phyloP scores from a whole-genome alignment of 2,888 invertebrate genomes.

The Athalia cordata region DNA sequence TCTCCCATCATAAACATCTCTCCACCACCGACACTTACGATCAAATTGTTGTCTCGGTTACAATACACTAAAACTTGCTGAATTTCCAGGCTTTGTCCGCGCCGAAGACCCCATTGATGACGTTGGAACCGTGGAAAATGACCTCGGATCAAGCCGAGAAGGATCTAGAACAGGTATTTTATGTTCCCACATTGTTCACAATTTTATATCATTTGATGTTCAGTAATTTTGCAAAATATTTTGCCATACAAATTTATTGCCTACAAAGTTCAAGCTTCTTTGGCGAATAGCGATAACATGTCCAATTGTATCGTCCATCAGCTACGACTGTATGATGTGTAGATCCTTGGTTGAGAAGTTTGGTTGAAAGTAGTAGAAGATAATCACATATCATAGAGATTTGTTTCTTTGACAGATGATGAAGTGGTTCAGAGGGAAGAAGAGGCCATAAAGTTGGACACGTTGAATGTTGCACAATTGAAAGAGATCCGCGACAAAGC shows the following conservation, averaged over 20 bases:
- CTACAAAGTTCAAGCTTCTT: too few species aligned
- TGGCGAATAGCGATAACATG: too few species aligned
- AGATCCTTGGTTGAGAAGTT: too few species aligned
- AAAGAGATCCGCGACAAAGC: conserved; percentile 93
- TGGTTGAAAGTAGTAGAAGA: too few species aligned
- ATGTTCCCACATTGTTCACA: conserved; percentile 67
- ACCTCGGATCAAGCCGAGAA: conserved; percentile 90
- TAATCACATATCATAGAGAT: background rate
- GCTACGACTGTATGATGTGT: too few species aligned
- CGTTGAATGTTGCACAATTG: conserved; percentile 94
- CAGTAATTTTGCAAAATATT: too few species aligned
- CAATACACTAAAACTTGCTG: conserved; percentile 6
- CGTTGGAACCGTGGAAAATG: conserved; percentile 82
- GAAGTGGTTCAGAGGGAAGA: conserved; percentile 94
- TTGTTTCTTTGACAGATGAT: conserved; percentile 80
- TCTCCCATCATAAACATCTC: background rate
- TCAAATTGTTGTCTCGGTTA: too few species aligned
- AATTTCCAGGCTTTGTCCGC: conserved; percentile 72
- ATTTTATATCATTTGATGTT: background rate
- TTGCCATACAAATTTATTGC: too few species aligned
- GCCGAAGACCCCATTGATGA: conserved; percentile 74
- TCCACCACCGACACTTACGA: background rate
- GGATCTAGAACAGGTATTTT: conserved; percentile 87
- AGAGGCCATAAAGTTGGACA: conserved; percentile 97
- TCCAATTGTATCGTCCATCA: too few species aligned